Evolutionary conservation across 2,888 invertebrate genomes (phyloP).

Genomic region (Acleris laterana): DNA sequence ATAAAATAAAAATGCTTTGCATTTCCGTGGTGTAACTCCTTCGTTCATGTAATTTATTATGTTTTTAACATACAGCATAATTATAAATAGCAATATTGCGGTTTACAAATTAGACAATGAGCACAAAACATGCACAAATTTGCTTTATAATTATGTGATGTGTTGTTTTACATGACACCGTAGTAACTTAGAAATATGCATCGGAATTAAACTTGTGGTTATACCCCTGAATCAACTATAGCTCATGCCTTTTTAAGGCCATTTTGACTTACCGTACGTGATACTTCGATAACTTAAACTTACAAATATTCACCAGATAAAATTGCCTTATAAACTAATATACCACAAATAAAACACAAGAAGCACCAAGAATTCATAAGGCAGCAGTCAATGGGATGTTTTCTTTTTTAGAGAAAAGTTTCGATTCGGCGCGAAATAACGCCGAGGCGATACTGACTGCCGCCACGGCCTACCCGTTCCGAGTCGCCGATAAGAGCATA

Average conservation of each 20-base stretch:
- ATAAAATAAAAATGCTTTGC: too few relatives aligned
- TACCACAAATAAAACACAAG: neutral
- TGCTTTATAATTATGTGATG: slow-evolving; percentile 14
- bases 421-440: slow-evolving; percentile 71
- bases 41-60: slow-evolving; percentile 27
- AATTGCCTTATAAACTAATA: slow-evolving; percentile 4
- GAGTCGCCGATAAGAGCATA: slow-evolving; percentile 74
- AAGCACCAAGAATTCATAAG: slow-evolving; percentile 36
- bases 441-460: slow-evolving; percentile 67
- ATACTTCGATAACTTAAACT: neutral
- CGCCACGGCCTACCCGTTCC: slow-evolving; percentile 77
- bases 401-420: slow-evolving; percentile 75
- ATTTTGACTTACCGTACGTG: slow-evolving; percentile 1
- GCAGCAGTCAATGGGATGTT: slow-evolving; percentile 48
- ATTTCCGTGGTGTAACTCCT: neutral
- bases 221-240: slow-evolving; percentile 5
- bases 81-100: slow-evolving; percentile 6
- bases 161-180: slow-evolving; percentile 10
- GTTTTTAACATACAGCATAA: slow-evolving; percentile 18
- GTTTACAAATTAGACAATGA: slow-evolving; percentile 7
- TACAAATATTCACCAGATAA: neutral
- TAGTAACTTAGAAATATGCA: slow-evolving; percentile 26
- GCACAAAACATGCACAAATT: slow-evolving; percentile 6
- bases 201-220: slow-evolving; percentile 25
- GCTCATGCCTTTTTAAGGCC: slow-evolving; percentile 11